These are phyloP conservation scores for Drosophila monieri DNA, from an alignment of 2,888 invertebrate species.

Conservation along the genomic window DNA sequence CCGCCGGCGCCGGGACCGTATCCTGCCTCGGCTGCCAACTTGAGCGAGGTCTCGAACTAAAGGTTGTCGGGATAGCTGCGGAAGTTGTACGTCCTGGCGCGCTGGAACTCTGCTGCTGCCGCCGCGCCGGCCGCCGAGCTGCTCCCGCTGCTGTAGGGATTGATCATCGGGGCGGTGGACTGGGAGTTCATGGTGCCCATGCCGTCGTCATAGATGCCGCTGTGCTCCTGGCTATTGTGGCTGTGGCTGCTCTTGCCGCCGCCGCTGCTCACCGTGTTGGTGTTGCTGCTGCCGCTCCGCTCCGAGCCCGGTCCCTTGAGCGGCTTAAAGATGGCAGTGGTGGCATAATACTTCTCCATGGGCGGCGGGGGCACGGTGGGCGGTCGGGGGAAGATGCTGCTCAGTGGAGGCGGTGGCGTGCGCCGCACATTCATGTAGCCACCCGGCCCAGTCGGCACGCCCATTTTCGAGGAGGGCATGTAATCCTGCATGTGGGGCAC, in stretches of 20 bases:
- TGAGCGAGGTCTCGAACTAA: constrained; percentile 82
- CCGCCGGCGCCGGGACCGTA: constrained; percentile 12
- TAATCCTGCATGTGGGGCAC: constrained; percentile 86
- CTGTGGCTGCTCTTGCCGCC: constrained; percentile 72
- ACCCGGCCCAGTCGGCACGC: constrained; percentile 67
- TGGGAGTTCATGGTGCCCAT: constrained; percentile 83
- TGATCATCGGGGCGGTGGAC: constrained; percentile 83
- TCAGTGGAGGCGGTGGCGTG: constrained; percentile 84
- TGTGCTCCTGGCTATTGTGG: constrained; percentile 69
- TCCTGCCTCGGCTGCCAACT: constrained; percentile 64
- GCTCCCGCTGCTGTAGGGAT: constrained; percentile 70
- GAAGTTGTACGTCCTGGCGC: constrained; percentile 83
- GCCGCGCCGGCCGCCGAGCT: constrained; percentile 60
- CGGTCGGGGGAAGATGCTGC: constrained; percentile 86
- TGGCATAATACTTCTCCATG: constrained; percentile 89
- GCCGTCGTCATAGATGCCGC: constrained; percentile 78
- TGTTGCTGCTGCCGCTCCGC: constrained; percentile 67
- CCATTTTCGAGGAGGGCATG: constrained; percentile 84
- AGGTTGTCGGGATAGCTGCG: constrained; percentile 83
- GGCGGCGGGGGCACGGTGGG: constrained; percentile 89
- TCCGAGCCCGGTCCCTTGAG: constrained; percentile 81
- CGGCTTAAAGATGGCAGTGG: constrained; percentile 87
- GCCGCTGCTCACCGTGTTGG: constrained; percentile 74
- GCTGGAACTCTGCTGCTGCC: constrained; percentile 81
- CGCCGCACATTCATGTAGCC: constrained; percentile 84